These are phyloP conservation scores for Cosmopolites sordidus DNA, from an alignment of 2,888 invertebrate species.

Conservation along the genomic window DNA sequence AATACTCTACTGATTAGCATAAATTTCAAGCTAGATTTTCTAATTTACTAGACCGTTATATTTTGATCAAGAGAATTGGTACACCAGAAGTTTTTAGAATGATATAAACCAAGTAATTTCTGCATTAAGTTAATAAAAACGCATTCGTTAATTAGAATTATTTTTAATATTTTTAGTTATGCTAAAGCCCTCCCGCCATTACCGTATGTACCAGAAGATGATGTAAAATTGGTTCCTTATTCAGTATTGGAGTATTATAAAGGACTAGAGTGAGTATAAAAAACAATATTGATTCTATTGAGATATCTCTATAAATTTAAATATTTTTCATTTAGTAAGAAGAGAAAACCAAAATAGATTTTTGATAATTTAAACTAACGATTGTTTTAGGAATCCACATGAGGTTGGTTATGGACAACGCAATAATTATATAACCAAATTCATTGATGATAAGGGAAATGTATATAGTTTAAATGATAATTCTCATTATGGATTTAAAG, in stretches of 20 bases:
- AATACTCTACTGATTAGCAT: too few species aligned
- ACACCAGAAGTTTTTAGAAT: too few species aligned
- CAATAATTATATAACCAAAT: slow-evolving; percentile 15
- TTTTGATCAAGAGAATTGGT: too few species aligned
- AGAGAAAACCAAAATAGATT: too few species aligned
- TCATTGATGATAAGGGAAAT: slow-evolving; percentile 46
- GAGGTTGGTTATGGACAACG: slow-evolving; percentile 12
- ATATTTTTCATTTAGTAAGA: background rate
- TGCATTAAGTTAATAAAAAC: too few species aligned
- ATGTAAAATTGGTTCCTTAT: slow-evolving; percentile 1
- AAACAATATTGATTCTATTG: background rate
- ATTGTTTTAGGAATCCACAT: slow-evolving; percentile 14
- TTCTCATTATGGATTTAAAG: slow-evolving; percentile 55
- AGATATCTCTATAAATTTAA: background rate
- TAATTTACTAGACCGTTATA: too few species aligned
- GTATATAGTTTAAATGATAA: slow-evolving; percentile 52
- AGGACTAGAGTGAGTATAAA: slow-evolving; percentile 11
- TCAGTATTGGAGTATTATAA: slow-evolving; percentile 9
- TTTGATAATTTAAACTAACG: too few species aligned
- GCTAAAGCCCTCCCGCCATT: slow-evolving; percentile 5
- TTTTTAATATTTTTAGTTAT: slow-evolving; percentile 14
- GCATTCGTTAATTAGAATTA: too few species aligned
- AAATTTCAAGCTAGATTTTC: too few species aligned
- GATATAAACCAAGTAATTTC: too few species aligned
- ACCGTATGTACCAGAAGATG: slow-evolving; percentile 5